Evolutionary conservation across 2,888 invertebrate genomes (phyloP), one percentile per base, ranked within the genome.

Genomic region (Hirtodrosophila cameraria): DNA sequence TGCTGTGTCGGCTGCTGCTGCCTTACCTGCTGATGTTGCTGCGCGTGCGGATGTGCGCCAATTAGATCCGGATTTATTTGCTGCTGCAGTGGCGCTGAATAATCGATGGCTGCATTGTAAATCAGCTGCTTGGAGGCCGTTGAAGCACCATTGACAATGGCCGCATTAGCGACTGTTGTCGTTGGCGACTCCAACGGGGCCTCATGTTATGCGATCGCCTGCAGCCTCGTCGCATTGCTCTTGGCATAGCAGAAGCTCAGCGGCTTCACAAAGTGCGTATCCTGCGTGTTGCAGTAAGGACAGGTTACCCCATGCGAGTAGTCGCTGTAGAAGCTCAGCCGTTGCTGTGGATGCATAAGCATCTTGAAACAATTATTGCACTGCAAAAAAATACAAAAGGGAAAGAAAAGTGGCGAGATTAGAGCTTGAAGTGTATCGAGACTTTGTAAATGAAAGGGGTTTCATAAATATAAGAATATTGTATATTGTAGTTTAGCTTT

Each of bases 261-360:
- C 49, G 97, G 96, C 92, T 97, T 97, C 81, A 98, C 97, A 92
- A 98, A 98, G 92, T 99, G 98, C 54, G 96, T 96, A 92, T 98
- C 98, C 86, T 95, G 93, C 49, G 94, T 94, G 86, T 95, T 94
- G 93, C 98, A 99, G 91, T 96, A 96, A 28, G 97, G 97, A 92
- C 99, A 99, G 79, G 96, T 94, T 89, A 97, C 94, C 86, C 95
- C 94, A 90, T 96, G 97, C 89, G 97, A 97, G 93, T 98, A 98
- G 92, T 98, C 97, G 86, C 97, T 97, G 93, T 96, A 99, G 93
- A 94, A 96, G 92, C 96, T 96, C 80, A 97, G 92, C 88, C 95
- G 94, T 91, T 96, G 96, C 88, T 95, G 95, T 9, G 97, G 96
- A 91, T 96, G 95, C 83, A 97, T 94, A 66, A 98, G 94, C 36